Base-by-base conservation (phyloP, 2,113 vertebrate species). In the Bubalus kerabau region DNA sequence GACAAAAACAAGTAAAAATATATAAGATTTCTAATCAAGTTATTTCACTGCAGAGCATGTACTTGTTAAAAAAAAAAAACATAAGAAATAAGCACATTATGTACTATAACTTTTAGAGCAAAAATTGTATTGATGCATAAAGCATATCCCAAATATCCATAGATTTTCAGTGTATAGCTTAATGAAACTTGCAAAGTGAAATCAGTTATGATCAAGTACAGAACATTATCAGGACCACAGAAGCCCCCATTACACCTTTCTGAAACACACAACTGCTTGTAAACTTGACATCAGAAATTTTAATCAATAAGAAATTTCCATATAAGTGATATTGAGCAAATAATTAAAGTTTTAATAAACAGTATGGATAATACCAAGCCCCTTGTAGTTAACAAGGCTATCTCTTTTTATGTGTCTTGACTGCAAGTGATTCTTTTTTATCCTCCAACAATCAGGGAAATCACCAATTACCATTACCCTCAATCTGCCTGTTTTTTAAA, bases 281-380 rank as follows among this genome's bases (percentile, higher is more conserved):
- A 54, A 76, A 30, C 85, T 94, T 95, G 24, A 87, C 5, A 26
- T 0, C 50, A 71, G 23, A 83, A 60, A 85, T 85, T 92, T 94
- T 32, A 89, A 80, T 21, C 54, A 80, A 67, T 46, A 9, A 23
- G 6, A 54, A 89, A 82, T 81, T 26, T 48, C 7, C 32, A n/a
- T 43, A 74, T 43, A 87, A 82, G 52, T 28, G 48, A 67, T 57
- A 64, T 21, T 86, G 88, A 62, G 97, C 93, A 95, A 96, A 92
- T 91, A 97, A 94, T 95, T 92, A 93, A 97, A 97, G n/a, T 30
- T 80, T n/a, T 97, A 84, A 36, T 98, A 85, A 97, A 93, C 24
- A 82, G n/a, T 57, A 52, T 54, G 32, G 90, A 62, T 83, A 95
- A 92, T 83, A 96, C 28, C 32, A 87, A 98, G n/a, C 46, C 2